Base-by-base conservation (phyloP, 2,888 invertebrate species). In the Cheilosia urbana region DNA sequence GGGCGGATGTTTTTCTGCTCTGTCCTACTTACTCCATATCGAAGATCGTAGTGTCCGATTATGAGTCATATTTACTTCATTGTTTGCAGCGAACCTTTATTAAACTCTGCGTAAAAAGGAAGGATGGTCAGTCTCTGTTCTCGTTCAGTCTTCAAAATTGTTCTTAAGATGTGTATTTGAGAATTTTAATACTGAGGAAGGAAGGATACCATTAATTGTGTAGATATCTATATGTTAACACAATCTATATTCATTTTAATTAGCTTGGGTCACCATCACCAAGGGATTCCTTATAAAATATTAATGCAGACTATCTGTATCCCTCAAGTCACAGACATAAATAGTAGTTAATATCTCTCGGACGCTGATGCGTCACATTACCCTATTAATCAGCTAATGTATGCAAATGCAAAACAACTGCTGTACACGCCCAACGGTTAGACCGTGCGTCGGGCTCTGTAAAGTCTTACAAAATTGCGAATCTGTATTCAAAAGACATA, bases 11-110 rank as follows among this genome's bases (percentile, higher is more conserved):
- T 58, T 57, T 57, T 65, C 58, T 66, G 11, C n/a, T 11, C 42
- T 37, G 24, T 21, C 6, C 45, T 45, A 19, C 51, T 77, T 66
- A 51, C 51, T 49, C 5, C n/a, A 47, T 62, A 62, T 51, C 62
- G 53, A 45, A 27, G n/a, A n/a, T n/a, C n/a, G 34, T 75, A 24
- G 24, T 24, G 19, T 24, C 19, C 15, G 15, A 17, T 27, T 24
- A 77, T 69, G 62, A 69, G 45, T 77, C 77, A 77, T 69, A 37
- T 37, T 13, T 37, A 13, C 37, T 37, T 24, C 21, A 65, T 19
- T 45, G 21, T 15, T 24, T 37, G 37, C 0, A 37, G 13, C 13
- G 37, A 37, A 37, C 37, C 11, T 37, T 37, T 37, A 37, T 37
- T 37, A 37, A 4, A 37, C 13, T 37, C n/a, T 47, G 45, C 45